Percentiles rank a stretch among this genome's conserved stretches.
These are phyloP conservation scores for mouse (Mus musculus) DNA, from an alignment of 2,113 vertebrate species.

Conservation along the genomic window GRCm39 chr6:15373501-15374000, in stretches of 20 bases:
- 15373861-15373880: background rate
- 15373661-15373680: conserved; percentile 9
- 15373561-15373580: background rate
- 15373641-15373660: background rate
- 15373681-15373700: background rate
- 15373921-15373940: conserved; percentile 47
- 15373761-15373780: background rate
- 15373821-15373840: background rate
- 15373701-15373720: background rate
- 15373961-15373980: conserved; percentile 21
- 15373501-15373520: background rate
- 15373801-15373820: background rate
- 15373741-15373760: background rate
- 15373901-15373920: background rate
- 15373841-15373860: background rate
- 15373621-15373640: background rate
- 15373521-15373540: background rate
- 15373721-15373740: background rate
- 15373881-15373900: background rate
- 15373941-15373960: conserved; percentile 20
- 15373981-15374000: background rate
- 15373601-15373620: background rate
- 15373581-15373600: background rate
- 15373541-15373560: background rate
- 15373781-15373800: background rate